Evolutionary conservation across 2,888 invertebrate species (phyloP), one percentile per base, ranked within the genome.

Genomic region (Polylopha cassiicola): DNA sequence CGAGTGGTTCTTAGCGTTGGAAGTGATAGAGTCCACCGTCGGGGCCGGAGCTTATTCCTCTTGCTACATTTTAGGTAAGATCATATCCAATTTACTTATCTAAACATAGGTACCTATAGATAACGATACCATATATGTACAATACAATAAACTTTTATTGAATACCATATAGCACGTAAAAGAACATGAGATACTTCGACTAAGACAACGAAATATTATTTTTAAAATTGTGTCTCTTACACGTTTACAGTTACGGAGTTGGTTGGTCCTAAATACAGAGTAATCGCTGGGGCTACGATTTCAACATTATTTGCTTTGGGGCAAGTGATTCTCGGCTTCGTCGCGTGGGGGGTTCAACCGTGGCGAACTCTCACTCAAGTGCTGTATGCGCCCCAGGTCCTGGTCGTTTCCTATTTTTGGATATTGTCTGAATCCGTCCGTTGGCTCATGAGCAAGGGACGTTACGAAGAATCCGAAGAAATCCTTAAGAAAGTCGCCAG

Each of bases 211-310:
- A n/a, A n/a, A n/a, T n/a, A n/a, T n/a, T n/a, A n/a, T n/a, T n/a
- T n/a, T n/a, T n/a, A n/a, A n/a, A n/a, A n/a, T n/a, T n/a, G n/a
- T n/a, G n/a, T n/a, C n/a, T n/a, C n/a, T n/a, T n/a, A n/a, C n/a
- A n/a, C n/a, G n/a, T n/a, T n/a, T n/a, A n/a, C 73, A 92, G 92
- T 90, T 21, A 89, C 94, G 52, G 95, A 95, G 72, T 73, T 94
- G 51, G 93, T 94, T 0, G 93, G 93, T 0, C 92, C 92, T 2
- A 89, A 89, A 43, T 89, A 90, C 47, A 86, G 95, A 30, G 92
- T 93, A 2, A 66, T 92, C 9, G 91, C 90, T 3, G 91, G 93
- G 29, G 90, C 91, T 4, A 80, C 92, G n/a, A 87, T 92, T 17
- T 90, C 91, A 11, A 89, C 90, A 2, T 89, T 91, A 58, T 94